phyloP scores from a whole-genome alignment of 2,888 invertebrate species.

The Lasioglossum zephyrum region DNA sequence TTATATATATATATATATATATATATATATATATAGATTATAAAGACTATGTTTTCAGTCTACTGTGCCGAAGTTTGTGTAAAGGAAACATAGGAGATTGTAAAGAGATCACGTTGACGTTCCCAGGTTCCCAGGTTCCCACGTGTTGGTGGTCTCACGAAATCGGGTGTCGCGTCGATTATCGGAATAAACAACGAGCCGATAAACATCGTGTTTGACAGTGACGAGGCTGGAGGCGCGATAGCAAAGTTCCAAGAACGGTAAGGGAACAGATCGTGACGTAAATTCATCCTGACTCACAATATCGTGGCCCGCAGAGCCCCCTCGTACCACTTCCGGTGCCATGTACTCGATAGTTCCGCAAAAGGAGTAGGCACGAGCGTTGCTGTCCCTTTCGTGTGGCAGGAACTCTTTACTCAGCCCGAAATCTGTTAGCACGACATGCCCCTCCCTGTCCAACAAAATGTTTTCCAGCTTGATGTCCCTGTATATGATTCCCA shows the following conservation, averaged over 20 bases:
- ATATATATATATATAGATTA: no score
- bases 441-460: slow-evolving; percentile 96
- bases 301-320: slow-evolving; percentile 96
- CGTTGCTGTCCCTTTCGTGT: slow-evolving; percentile 88
- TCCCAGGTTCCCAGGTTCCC: neutral
- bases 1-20: no score
- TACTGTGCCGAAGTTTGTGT: neutral
- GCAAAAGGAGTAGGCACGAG: slow-evolving; percentile 97
- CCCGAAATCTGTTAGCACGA: slow-evolving; percentile 98
- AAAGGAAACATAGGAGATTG: neutral
- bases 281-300: slow-evolving; percentile 87
- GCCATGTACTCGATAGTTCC: slow-evolving; percentile 99
- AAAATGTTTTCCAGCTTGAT: slow-evolving; percentile 99
- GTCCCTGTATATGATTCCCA: slow-evolving; percentile 98
- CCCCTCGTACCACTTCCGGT: slow-evolving; percentile 92
- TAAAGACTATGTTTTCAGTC: no score
- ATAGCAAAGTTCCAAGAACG: slow-evolving; percentile 52
- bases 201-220: slow-evolving; percentile 44
- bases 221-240: slow-evolving; percentile 20
- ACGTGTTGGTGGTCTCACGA: neutral
- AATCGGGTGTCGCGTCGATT: neutral
- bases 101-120: neutral
- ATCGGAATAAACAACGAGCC: slow-evolving; percentile 8
- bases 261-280: slow-evolving; percentile 56
- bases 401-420: slow-evolving; percentile 96